A percentile compares a stretch with the other conserved stretches of the same genome.
Conservation (phyloP, 2,888 invertebrate genomes). For the Lepidochitona cinerea region DNA sequence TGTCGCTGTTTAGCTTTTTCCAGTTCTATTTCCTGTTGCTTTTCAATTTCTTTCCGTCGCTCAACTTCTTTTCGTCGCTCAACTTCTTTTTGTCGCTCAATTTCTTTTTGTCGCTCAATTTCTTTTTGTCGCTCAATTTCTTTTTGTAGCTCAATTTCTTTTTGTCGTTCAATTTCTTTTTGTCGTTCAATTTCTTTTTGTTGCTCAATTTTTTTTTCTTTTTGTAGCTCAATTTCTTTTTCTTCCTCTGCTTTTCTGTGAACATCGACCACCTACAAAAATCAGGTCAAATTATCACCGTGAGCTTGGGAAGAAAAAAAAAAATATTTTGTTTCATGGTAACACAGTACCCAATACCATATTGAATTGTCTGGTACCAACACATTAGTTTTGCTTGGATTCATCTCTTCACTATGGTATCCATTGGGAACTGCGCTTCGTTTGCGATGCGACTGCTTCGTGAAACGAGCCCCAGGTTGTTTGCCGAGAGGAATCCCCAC, state of each 20-base stretch:
- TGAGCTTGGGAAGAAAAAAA: too few species aligned
- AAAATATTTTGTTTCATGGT: too few species aligned
- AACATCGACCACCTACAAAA: slow-evolving; percentile 48
- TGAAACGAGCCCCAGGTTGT: too few species aligned
- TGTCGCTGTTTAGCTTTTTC: background rate
- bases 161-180: background rate
- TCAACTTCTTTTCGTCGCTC: background rate
- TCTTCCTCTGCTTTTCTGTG: slow-evolving; percentile 39
- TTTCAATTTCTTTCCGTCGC: background rate
- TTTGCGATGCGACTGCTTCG: too few species aligned
- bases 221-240: background rate
- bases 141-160: background rate
- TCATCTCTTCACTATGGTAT: too few species aligned
- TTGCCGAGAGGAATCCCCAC: too few species aligned
- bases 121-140: background rate
- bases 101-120: background rate
- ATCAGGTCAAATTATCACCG: slow-evolving; percentile 9
- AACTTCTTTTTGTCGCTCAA: background rate
- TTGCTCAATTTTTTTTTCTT: background rate
- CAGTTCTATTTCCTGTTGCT: background rate
- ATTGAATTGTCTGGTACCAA: too few species aligned
- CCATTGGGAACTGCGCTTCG: too few species aligned
- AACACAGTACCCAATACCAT: too few species aligned
- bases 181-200: background rate
- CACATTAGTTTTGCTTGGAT: too few species aligned